A percentile compares a stretch with the other conserved stretches of the same genome.
phyloP scores from a whole-genome alignment of 2,888 invertebrate genomes.

The Diarsia mendica region DNA sequence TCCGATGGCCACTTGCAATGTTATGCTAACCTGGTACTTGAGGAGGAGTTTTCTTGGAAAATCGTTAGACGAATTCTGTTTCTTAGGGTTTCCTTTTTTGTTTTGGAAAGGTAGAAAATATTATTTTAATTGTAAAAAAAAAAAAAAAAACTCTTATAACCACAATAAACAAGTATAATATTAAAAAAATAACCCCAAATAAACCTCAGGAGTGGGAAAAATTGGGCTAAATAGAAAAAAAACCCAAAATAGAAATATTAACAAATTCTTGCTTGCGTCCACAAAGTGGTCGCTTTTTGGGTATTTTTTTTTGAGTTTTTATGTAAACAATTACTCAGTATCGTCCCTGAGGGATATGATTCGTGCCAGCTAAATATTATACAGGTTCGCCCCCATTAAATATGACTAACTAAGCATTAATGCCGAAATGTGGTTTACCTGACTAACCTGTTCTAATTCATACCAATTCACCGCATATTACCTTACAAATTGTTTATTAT shows the following conservation, averaged over 20 bases:
- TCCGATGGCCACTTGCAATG: constrained; percentile 40
- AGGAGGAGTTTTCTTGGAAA: neutral
- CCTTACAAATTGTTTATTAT: neutral
- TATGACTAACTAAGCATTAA: neutral
- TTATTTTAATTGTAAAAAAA: too few relatives aligned
- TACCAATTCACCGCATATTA: neutral
- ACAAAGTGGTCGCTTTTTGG: too few relatives aligned
- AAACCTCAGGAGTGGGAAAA: too few relatives aligned
- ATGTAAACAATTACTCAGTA: neutral
- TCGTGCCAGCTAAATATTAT: neutral
- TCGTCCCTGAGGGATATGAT: neutral
- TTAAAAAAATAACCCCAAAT: too few relatives aligned
- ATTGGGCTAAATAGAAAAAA: too few relatives aligned
- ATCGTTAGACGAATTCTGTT: neutral
- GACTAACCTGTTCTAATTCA: neutral
- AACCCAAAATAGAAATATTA: too few relatives aligned
- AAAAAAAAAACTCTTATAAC: too few relatives aligned
- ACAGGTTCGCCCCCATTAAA: neutral
- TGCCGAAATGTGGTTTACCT: neutral
- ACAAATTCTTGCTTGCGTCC: too few relatives aligned
- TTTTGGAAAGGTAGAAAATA: neutral
- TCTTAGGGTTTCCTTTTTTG: neutral
- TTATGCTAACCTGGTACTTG: constrained; percentile 46
- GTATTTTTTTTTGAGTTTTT: neutral
- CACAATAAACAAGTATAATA: too few relatives aligned